Conservation (phyloP, 1,140 invertebrate genomes). For the Atta texana region DNA sequence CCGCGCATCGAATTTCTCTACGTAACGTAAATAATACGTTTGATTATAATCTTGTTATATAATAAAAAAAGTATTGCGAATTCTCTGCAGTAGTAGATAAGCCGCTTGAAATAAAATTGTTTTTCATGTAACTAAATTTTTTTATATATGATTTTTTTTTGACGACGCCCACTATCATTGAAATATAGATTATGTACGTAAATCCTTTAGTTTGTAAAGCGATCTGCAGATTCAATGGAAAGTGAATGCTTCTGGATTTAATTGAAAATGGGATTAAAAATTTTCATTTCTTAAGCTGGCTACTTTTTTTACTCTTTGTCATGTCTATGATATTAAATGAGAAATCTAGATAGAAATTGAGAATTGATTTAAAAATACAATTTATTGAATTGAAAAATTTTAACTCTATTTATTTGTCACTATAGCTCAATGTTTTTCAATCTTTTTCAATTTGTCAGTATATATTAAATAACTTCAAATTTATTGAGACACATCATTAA, state of each 20-base stretch:
- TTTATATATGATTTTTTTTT: background rate
- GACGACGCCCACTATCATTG: constrained; percentile 9
- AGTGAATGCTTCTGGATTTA: constrained; percentile 23
- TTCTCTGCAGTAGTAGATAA: constrained; percentile 4
- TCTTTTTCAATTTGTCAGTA: too few species aligned
- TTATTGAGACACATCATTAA: too few species aligned
- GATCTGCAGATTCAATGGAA: background rate
- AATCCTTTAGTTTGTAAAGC: constrained; percentile 43
- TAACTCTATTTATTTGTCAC: background rate
- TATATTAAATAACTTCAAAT: too few species aligned
- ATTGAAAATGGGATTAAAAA: constrained; percentile 42
- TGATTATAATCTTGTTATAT: constrained; percentile 41
- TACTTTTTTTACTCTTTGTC: background rate
- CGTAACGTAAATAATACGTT: constrained; percentile 29
- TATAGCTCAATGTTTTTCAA: too few species aligned
- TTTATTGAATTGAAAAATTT: background rate
- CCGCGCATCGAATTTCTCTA: constrained; percentile 41
- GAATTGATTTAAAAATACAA: constrained; percentile 18
- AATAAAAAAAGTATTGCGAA: constrained; percentile 32
- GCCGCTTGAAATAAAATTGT: constrained; percentile 45
- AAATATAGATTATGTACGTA: constrained; percentile 44
- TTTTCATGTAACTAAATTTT: constrained; percentile 31
- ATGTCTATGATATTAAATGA: background rate
- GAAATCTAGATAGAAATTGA: background rate
- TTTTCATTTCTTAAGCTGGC: constrained; percentile 12